Evolutionary conservation across 2,797 vertebrate genomes (phyloP).

Genomic region (Hippoglossus hippoglossus): DNA sequence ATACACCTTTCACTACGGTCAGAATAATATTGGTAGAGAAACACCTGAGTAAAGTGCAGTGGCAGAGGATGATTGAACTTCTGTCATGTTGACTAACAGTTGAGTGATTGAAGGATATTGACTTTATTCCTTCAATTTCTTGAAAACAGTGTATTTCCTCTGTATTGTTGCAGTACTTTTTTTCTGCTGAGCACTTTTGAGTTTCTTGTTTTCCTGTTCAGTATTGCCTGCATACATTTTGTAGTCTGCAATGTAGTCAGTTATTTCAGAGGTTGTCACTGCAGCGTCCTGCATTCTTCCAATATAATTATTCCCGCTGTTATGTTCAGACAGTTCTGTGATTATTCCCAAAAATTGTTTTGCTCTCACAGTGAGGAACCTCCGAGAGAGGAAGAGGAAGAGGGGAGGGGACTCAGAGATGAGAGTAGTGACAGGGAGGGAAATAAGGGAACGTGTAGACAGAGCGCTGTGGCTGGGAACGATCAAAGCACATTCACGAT

Average conservation of each 20-base stretch:
- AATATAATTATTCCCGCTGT: constrained; percentile 60
- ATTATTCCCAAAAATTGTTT: constrained; percentile 64
- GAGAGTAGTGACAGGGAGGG: constrained; percentile 28
- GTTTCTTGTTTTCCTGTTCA: too few species aligned
- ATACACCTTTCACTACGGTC: background rate
- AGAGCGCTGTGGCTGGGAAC: too few species aligned
- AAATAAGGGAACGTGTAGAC: constrained; percentile 60
- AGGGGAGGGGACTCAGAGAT: constrained; percentile 14
- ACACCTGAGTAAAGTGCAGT: too few species aligned
- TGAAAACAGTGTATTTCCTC: constrained; percentile 5
- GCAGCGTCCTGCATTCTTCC: constrained; percentile 49
- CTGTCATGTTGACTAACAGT: background rate
- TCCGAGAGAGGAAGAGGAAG: constrained; percentile 22
- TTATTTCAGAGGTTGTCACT: constrained; percentile 62
- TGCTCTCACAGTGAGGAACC: constrained; percentile 51
- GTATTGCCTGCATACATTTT: constrained; percentile 7
- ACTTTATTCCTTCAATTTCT: constrained; percentile 10
- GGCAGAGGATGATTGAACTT: too few species aligned
- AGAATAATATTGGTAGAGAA: too few species aligned
- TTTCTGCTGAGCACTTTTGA: too few species aligned
- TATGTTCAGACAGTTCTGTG: constrained; percentile 52
- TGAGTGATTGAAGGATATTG: background rate
- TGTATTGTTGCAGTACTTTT: too few species aligned
- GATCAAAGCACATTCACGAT: too few species aligned
- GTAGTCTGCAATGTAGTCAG: constrained; percentile 22